Base-by-base conservation (phyloP, 1,140 invertebrate genomes). In the Zaprionus taronus region DNA sequence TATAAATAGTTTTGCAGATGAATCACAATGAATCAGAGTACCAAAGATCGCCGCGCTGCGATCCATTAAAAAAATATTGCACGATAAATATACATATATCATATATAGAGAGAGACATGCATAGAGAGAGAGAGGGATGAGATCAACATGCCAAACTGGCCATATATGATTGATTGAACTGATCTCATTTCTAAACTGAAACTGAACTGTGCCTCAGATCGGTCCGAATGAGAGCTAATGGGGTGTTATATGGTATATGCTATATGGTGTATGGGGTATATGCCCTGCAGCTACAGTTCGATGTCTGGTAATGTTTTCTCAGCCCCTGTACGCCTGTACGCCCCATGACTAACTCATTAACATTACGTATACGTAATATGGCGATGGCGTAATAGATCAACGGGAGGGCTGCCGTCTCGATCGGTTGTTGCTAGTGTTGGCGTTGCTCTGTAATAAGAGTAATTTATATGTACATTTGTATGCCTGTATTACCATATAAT, bases 401-500 rank as follows among this genome's bases (percentile, higher is more conserved):
- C 78, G 83, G 80, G 73, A 77, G 67, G 80, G 68, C 78, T 70
- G 62, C 56, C 64, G 64, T 34, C 28, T 73, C 51, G 51, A 76
- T 56, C 62, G 20, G 47, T 68, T 62, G 79, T 34, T 34, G 70
- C 76, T 55, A 34, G 28, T 51, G 55, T 70, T 55, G 70, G 53
- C 63, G 57, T 71, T 36, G 71, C 44, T 66, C 60, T 72, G 72
- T 85, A 90, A 90, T 90, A 90, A 75, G 79, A 91, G 74, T 89
- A 91, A 87, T 87, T 91, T 81, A 91, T 91, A 91, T 91, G 79
- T 83, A 91, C 81, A 84, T 86, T 73, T 80, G 87, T 91, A 73
- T 79, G 83, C 74, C 68, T 71, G 79, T 84, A 91, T 91, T 91
- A 91, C 89, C 89, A 91, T 84, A 91, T 85, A 91, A 91, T 91